Evolutionary conservation across 1,140 invertebrate genomes (phyloP), one percentile per base, ranked within the genome.

Genomic region (Saccostrea cuccullata): DNA sequence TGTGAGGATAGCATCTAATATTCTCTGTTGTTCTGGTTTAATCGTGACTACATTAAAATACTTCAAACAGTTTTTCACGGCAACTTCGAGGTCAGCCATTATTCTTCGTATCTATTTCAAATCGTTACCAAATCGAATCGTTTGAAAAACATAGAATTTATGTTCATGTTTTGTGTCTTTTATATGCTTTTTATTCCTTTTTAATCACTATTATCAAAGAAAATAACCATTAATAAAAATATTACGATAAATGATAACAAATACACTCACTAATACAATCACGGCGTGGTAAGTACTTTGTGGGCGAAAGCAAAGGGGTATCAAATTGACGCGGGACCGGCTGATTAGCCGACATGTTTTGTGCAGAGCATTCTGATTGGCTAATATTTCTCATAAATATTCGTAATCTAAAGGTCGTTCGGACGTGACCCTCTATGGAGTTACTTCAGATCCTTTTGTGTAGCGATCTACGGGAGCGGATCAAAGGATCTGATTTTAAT

Each of bases 351-450:
- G 2, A 70, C 67, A 70, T 70, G 17, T 11, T 70, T n/a, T 70
- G 67, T 70, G n/a, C 23, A 11, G 23, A 20, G 11, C 20, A 23
- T n/a, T 70, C 67, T 70, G 67, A 70, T 23, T 70, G 67, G 67
- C 67, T 70, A 23, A 70, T 70, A 70, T 4, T 70, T 70, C 56
- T 23, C 67, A 70, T 70, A n/a, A 70, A 70, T 70, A 70, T 70
- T 70, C 67, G 30, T 36, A 36, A 36, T 36, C 0, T 36, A 36
- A 36, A 36, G 2, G 30, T 36, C 30, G 30, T 36, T 36, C 30
- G 30, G 30, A 36, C 30, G 30, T 36, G 30, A 36, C 30, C 30
- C 30, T 36, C 30, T 36, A 36, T 36, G 30, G 30, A 36, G 30
- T 36, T 36, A 36, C 30, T 36, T 36, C 30, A 36, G 30, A 36